Conservation (phyloP, 2,797 vertebrate genomes). For the Silurus aristotelis region DNA sequence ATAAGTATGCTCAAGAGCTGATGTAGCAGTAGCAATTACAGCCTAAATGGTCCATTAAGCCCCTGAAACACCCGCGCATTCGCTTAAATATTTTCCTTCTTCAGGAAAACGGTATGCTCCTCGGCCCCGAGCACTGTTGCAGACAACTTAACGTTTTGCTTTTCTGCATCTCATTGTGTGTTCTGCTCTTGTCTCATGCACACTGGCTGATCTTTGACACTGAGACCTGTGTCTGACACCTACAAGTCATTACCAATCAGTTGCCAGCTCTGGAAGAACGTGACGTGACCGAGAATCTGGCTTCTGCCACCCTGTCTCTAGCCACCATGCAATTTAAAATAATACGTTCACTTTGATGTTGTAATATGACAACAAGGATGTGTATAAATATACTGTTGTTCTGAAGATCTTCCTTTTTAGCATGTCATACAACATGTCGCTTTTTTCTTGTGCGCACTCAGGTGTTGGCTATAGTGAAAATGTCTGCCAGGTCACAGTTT, state of each 20-base stretch:
- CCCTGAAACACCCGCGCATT: slow-evolving; percentile 23
- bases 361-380: not conserved
- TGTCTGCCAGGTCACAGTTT: slow-evolving; percentile 7
- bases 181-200: slow-evolving; percentile 21
- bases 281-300: slow-evolving; percentile 15
- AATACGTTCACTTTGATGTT: not conserved
- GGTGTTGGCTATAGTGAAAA: not conserved
- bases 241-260: slow-evolving; percentile 7
- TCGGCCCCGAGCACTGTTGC: not conserved
- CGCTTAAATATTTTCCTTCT: slow-evolving; percentile 37
- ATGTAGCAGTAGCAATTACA: slow-evolving; percentile 35
- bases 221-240: slow-evolving; percentile 25
- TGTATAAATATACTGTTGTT: not conserved
- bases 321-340: not conserved
- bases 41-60: slow-evolving; percentile 33
- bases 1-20: slow-evolving; percentile 30
- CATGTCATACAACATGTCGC: not conserved
- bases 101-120: slow-evolving; percentile 4
- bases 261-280: slow-evolving; percentile 5
- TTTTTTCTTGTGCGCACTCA: not conserved
- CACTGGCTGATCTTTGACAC: slow-evolving; percentile 30
- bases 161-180: slow-evolving; percentile 5
- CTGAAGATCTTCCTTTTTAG: slow-evolving; percentile 4
- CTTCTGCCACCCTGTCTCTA: not conserved
- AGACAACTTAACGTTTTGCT: not conserved